Evolutionary conservation across 2,113 vertebrate genomes (phyloP).

Genomic region (Canis aureus): DNA sequence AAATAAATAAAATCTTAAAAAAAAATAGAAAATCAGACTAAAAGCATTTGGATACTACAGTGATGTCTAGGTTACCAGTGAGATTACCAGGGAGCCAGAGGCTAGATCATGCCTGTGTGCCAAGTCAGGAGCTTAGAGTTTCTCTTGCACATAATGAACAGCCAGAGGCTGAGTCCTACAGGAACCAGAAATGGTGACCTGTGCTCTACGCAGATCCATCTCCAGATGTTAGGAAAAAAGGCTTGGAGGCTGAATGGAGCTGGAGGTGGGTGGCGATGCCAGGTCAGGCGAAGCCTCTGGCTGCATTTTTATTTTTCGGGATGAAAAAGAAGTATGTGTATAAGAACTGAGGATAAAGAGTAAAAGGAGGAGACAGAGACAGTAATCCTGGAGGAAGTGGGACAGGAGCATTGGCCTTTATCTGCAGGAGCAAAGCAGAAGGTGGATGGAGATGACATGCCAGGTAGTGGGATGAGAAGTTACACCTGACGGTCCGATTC

Average conservation of each 20-base stretch:
- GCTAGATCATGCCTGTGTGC: background rate
- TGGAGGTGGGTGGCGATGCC: rapidly evolving
- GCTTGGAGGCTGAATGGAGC: background rate
- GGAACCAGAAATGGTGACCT: background rate
- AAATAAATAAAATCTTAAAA: no score
- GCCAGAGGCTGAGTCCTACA: background rate
- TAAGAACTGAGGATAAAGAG: background rate
- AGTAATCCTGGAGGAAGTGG: background rate
- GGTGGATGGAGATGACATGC: background rate
- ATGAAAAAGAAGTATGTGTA: background rate
- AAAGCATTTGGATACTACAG: background rate
- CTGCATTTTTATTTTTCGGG: background rate
- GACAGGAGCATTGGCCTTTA: background rate
- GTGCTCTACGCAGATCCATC: background rate
- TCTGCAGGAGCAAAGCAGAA: background rate
- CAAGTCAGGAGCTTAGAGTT: background rate
- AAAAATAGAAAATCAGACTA: background rate
- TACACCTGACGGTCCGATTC: background rate
- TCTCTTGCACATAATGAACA: background rate
- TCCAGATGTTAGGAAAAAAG: background rate
- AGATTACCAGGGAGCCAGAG: background rate
- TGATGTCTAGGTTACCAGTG: background rate
- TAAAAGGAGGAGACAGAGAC: background rate
- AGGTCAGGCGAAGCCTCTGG: background rate
- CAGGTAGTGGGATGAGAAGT: background rate